These are phyloP conservation scores for Sitodiplosis mosellana DNA, from an alignment of 1,140 invertebrate species.

Conservation along the genomic window DNA sequence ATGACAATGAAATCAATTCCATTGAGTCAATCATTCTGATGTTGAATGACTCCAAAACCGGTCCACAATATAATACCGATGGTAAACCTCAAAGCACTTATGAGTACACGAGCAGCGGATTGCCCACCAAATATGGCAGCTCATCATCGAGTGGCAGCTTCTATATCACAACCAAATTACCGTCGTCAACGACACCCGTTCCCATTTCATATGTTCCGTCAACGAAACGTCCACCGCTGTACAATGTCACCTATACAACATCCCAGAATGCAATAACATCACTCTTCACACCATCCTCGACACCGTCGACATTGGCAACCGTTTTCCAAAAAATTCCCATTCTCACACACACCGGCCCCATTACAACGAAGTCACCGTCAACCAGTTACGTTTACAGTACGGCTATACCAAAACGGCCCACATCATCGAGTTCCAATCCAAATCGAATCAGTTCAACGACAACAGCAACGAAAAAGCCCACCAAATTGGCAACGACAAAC, in stretches of 20 bases:
- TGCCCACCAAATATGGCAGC: not conserved
- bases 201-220: too few species aligned
- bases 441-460: not conserved
- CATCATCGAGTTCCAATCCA: not conserved
- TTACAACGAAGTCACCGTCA: conserved; percentile 14
- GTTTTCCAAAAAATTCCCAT: not conserved
- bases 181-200: not conserved
- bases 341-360: not conserved
- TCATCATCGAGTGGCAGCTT: not conserved
- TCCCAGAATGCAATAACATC: not conserved
- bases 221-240: too few species aligned
- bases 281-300: not conserved
- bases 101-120: not conserved
- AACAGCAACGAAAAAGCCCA: not conserved
- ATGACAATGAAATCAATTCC: conserved; percentile 31
- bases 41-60: conserved; percentile 37
- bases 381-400: conserved; percentile 16
- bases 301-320: not conserved
- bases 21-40: conserved; percentile 44
- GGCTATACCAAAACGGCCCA: not conserved
- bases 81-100: conserved; percentile 3
- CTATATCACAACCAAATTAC: conserved; percentile 1
- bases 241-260: not conserved
- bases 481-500: not conserved
- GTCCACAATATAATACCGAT: conserved; percentile 14